Base-by-base conservation (phyloP, 1,140 invertebrate species). In the Parapsyche elsis region DNA sequence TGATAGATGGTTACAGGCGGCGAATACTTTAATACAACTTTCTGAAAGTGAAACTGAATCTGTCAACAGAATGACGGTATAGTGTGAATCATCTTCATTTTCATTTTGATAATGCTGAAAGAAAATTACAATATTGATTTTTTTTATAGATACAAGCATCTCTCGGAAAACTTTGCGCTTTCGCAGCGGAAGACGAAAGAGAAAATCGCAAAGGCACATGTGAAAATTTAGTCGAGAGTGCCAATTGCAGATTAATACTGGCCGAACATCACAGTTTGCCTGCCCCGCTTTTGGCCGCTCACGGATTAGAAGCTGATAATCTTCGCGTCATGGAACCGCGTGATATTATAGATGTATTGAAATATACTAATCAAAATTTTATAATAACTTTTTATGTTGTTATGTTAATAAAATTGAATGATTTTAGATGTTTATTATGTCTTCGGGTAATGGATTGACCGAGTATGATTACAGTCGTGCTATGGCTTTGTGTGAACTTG, bases 41-140 rank as follows among this genome's bases (percentile, higher is more conserved):
- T 94, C 93, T 0, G 82, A 88, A 14, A 87, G 90, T 49, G 95
- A 97, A 87, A 90, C 85, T 0, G 91, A 94, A 82, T 91, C 92
- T 67, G 87, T 95, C 0, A 88, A 90, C 9, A 90, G 94, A 80
- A 95, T 95, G 86, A 95, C 94, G 87, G 93, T 93, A 84, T 5
- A 16, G 45, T 76, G 12, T 12, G 9, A 53, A 26, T 30, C 57
- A 7, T 2, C 12, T 26, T 76, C 2, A 19, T 24, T 7, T 57
- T 30, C 24, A 49, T 23, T 9, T 49, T 24, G 2, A 53, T 46
- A 49, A 19, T 75, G 7, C 16, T 53, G 4, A 30, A 76, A 30
- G 46, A 12, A 38, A 4, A 38, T 38, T 7, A 38, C 19, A 77
- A 71, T 80, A 44, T 75, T 23, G 2, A 16, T 46, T 9, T 49